Conservation (phyloP, 2,797 vertebrate species). For the Paedocypris micromegethes region DNA sequence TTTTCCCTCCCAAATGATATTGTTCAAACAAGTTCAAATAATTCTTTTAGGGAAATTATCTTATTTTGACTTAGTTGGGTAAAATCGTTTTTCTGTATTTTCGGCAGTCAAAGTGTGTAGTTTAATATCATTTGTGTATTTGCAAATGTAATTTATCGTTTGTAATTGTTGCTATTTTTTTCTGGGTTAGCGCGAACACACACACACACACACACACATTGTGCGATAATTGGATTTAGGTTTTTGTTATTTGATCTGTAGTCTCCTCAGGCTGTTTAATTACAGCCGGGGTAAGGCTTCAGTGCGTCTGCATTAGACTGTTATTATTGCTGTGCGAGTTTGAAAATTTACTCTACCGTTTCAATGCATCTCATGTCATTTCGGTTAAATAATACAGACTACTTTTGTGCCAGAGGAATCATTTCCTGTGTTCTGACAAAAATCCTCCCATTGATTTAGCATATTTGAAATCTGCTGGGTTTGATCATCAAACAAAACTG, state of each 20-base stretch:
- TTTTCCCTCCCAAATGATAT: too few species aligned
- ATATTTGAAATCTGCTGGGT: background rate
- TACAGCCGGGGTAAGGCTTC: constrained; percentile 26
- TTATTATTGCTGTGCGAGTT: constrained; percentile 14
- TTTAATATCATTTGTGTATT: constrained; percentile 4
- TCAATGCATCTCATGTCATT: background rate
- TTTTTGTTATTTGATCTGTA: constrained; percentile 25
- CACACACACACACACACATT: constrained; percentile 8
- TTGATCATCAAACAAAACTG: background rate
- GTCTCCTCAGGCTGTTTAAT: constrained; percentile 37
- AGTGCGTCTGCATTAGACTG: constrained; percentile 17
- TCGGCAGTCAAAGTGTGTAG: background rate
- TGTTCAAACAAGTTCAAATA: too few species aligned
- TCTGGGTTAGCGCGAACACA: constrained; percentile 14
- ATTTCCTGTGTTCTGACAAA: constrained; percentile 1
- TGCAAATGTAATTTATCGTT: constrained; percentile 35
- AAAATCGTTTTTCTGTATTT: too few species aligned
- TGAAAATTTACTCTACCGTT: background rate
- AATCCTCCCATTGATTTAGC: background rate
- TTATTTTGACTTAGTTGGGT: too few species aligned
- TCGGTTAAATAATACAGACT: constrained; percentile 9
- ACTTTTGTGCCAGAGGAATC: constrained; percentile 2
- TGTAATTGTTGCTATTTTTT: constrained; percentile 32
- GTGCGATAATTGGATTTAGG: constrained; percentile 28
- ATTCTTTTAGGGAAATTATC: too few species aligned